phyloP scores from a whole-genome alignment of 2,797 vertebrate species.

The Enteromius paludinosus region DNA sequence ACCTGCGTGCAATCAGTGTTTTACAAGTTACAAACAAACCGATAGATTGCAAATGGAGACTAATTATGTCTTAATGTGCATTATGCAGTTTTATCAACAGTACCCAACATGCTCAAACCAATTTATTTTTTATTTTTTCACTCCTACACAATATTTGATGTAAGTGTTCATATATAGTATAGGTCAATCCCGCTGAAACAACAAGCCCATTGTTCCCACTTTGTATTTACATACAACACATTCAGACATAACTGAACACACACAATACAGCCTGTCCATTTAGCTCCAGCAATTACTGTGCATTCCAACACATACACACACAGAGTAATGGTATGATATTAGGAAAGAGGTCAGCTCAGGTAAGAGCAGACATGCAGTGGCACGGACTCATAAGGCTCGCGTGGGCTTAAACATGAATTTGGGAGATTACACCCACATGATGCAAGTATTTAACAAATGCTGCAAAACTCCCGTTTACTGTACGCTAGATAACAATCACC shows the following conservation, averaged over 20 bases:
- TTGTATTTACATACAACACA: constrained; percentile 34
- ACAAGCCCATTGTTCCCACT: constrained; percentile 45
- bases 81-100: constrained; percentile 20
- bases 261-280: constrained; percentile 18
- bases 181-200: constrained; percentile 37
- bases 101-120: neutral
- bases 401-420: neutral
- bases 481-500: neutral
- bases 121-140: neutral
- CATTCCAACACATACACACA: neutral
- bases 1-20: constrained; percentile 36
- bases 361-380: constrained; percentile 17
- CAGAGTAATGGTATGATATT: neutral
- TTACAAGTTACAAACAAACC: constrained; percentile 30
- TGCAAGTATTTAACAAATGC: neutral
- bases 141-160: neutral
- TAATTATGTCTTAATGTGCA: constrained; percentile 22
- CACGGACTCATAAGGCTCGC: neutral
- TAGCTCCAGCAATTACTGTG: neutral
- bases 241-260: constrained; percentile 26
- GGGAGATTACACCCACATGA: constrained; percentile 8
- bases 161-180: neutral
- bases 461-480: neutral
- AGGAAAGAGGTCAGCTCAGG: constrained; percentile 16
- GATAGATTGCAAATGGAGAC: constrained; percentile 41